Base-by-base conservation (phyloP, 2,888 invertebrate species). In the Acronicta leporina region DNA sequence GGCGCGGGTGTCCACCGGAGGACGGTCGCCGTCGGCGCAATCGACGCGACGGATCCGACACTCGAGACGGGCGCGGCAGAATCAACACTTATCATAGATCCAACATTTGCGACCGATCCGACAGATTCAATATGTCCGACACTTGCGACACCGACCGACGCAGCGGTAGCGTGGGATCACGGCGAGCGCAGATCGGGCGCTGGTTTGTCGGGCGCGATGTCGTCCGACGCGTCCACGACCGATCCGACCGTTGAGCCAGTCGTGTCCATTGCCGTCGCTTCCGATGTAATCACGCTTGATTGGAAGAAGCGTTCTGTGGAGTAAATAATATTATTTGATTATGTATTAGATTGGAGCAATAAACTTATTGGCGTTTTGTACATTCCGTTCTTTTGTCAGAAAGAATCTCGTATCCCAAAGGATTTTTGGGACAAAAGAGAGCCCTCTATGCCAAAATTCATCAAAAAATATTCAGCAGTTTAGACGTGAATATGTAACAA, bases 271-370 rank as follows among this genome's bases (percentile, higher is more conserved):
- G 96, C 95, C 15, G 95, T 90, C 56, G 95, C 91, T 68, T 96
- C 96, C 1, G 94, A 92, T 42, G 95, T 95, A 56, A 95, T 94
- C 80, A 95, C 95, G 80, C 93, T 94, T 43, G 95, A 95, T 91
- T 96, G 96, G 89, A 96, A 96, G 92, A 96, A 96, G 59, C 96
- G 94, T 86, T 96, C 96, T 94, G 95, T 63, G 46, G 67, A 79
- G 27, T 65, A 61, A 66, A 77, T 6, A n/a, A n/a, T 6, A n/a
- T n/a, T 3, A 33, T 33, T 20, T 20, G 20, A 20, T 20, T 20
- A 20, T n/a, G n/a, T n/a, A n/a, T 20, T 20, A 20, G 20, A 20
- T 20, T 20, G 4, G 20, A 20, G 20, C 4, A 20, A 20, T 20
- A 3, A 20, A 20, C 4, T 4, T 20, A 20, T n/a, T 20, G 20